Evolutionary conservation across 2,888 invertebrate genomes (phyloP).

Genomic region (Piscicola geometra): DNA sequence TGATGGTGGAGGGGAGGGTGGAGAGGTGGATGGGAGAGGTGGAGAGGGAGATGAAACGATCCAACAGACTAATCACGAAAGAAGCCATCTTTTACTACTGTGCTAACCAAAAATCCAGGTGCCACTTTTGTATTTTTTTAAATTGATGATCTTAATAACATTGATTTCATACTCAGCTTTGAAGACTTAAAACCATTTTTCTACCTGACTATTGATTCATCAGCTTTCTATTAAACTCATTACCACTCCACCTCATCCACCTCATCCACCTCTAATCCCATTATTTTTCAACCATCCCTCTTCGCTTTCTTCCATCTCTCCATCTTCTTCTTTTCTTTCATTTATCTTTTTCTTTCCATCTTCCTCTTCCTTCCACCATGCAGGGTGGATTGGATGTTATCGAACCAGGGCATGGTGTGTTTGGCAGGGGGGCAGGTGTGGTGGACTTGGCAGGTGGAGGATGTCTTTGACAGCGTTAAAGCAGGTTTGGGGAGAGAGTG

Average conservation of each 20-base stretch:
- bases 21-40: conserved; percentile 89
- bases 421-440: conserved; percentile 81
- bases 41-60: conserved; percentile 74
- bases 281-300: not conserved
- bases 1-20: conserved; percentile 73
- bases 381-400: conserved; percentile 80
- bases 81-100: conserved; percentile 82
- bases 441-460: conserved; percentile 93
- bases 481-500: too few relatives aligned
- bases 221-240: too few relatives aligned
- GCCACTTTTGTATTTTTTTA: too few relatives aligned
- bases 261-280: too few relatives aligned
- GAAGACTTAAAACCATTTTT: too few relatives aligned
- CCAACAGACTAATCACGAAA: conserved; percentile 78
- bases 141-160: too few relatives aligned
- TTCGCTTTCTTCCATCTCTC: not conserved
- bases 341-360: not conserved
- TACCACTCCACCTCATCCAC: too few relatives aligned
- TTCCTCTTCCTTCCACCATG: not conserved
- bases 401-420: conserved; percentile 81
- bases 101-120: conserved; percentile 66
- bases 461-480: conserved; percentile 67
- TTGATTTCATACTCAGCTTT: too few relatives aligned
- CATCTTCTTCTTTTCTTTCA: not conserved
- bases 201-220: too few relatives aligned